A percentile compares a stretch with the other conserved stretches of the same genome.
Evolutionary conservation across 92 coral and sea anemone species (phyloP).

Genomic region (Parazoanthus darwini): DNA sequence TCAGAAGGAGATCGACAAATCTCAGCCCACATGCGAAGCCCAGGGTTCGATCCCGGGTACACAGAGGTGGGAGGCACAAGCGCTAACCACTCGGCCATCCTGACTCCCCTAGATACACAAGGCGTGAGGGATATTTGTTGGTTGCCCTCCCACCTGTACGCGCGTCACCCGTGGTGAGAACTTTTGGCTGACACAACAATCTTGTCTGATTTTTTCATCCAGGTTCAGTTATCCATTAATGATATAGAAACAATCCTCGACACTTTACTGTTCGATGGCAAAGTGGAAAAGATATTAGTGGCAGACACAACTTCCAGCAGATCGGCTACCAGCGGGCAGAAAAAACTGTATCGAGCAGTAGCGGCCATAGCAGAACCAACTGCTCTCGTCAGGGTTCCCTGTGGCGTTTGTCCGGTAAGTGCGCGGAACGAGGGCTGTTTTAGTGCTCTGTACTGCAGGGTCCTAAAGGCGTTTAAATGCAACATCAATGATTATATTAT

Average conservation of each 20-base stretch:
- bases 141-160: not conserved
- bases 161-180: no score
- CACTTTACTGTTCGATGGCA: conserved; percentile 93
- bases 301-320: conserved; percentile 65
- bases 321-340: conserved; percentile 68
- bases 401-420: conserved; percentile 97
- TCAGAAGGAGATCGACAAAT: no score
- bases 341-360: conserved; percentile 76
- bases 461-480: not conserved
- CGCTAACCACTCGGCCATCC: no score
- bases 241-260: conserved; percentile 94
- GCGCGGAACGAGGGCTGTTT: not conserved
- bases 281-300: conserved; percentile 82
- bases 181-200: not conserved
- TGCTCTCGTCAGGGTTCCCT: conserved; percentile 90
- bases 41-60: no score
- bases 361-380: conserved; percentile 74
- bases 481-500: no score
- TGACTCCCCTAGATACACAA: no score
- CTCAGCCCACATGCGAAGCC: no score
- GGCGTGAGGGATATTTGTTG: no score
- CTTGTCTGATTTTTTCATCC: not conserved
- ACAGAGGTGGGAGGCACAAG: no score
- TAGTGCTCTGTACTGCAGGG: not conserved
- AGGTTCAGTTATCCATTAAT: conserved; percentile 90